Base-by-base conservation (phyloP, 92 coral and sea anemone species). In the Palythoa grandiflora region DNA sequence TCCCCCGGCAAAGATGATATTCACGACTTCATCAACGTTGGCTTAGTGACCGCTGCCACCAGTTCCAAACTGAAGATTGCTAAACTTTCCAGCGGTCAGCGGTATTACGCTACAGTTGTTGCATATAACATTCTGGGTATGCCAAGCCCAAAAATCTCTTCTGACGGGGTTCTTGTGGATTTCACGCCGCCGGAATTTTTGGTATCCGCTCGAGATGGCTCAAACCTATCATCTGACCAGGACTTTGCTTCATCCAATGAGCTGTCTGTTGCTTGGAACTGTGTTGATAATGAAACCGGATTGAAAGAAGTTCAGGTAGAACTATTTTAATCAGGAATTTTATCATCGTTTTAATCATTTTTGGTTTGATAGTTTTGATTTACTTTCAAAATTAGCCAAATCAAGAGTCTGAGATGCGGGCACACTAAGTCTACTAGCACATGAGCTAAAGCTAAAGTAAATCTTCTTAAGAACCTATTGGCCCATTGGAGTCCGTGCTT, bases 131-230 rank as follows among this genome's bases (percentile, higher is more conserved):
- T 83, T 38, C 76, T 97, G 12, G 99, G 99, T 0, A 85, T 97
- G 87, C 93, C 95, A 1, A 97, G 98, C 70, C 78, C 80, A 54
- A 75, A 68, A 48, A 88, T 91, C 14, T 91, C 98, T 2, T 97
- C 99, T 15, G 84, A 97, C 66, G 99, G 99, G 47, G 97, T 95
- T 17, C 36, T 93, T 40, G 93, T 97, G 3, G 99, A 97, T 85
- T 92, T 90, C 15, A 95, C 98, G 14, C 95, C 99, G n/a, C 99
- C 99, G 28, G 84, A 87, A 3, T 97, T 97, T 73, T 37, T 63
- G 6, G 50, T 76, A 21, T 86, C 94, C 15, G 90, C 89, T 55
- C 83, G 88, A 15, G 98, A 97, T 87, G 99, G 99, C 20, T 37
- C 39, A 2, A 84, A 77, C 20, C 78, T 74, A 38, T 87, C 72